Evolutionary conservation across 2,797 vertebrate genomes (phyloP).

Genomic region (Avahi laniger): DNA sequence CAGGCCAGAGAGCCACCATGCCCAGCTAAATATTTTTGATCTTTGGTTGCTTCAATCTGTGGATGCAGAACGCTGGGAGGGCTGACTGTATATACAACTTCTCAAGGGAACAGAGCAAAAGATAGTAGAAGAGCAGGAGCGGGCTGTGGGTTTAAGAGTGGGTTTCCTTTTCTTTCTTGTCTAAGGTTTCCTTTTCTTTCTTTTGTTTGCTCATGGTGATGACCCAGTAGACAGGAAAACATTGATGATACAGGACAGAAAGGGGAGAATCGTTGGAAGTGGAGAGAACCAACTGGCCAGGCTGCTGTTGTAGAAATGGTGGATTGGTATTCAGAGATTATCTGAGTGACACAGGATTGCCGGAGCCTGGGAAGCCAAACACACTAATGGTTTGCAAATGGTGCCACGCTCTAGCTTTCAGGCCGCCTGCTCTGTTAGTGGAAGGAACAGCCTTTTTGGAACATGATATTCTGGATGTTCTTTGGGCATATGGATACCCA

Average conservation of each 20-base stretch:
- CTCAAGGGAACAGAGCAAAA: background rate
- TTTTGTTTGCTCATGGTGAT: slow-evolving; percentile 42
- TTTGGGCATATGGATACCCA: slow-evolving; percentile 46
- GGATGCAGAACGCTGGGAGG: background rate
- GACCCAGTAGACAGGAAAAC: background rate
- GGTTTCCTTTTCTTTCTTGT: background rate
- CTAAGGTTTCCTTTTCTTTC: too few species aligned
- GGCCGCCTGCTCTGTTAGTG: slow-evolving; percentile 20
- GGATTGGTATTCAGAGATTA: background rate
- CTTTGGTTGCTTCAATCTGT: background rate
- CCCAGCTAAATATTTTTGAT: background rate
- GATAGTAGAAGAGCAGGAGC: background rate
- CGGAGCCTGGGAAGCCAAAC: background rate
- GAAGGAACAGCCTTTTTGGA: slow-evolving; percentile 56
- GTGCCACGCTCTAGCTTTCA: background rate
- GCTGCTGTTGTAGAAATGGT: background rate
- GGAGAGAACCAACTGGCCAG: background rate
- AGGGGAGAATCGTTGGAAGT: background rate
- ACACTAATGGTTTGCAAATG: slow-evolving; percentile 28
- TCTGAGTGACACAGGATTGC: background rate
- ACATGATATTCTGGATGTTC: slow-evolving; percentile 44
- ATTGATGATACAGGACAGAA: background rate
- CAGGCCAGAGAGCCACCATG: background rate
- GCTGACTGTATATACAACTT: background rate
- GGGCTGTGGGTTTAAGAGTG: background rate